These are phyloP conservation scores for Crepidodera aurea DNA, from an alignment of 2,888 invertebrate species.

Conservation along the genomic window DNA sequence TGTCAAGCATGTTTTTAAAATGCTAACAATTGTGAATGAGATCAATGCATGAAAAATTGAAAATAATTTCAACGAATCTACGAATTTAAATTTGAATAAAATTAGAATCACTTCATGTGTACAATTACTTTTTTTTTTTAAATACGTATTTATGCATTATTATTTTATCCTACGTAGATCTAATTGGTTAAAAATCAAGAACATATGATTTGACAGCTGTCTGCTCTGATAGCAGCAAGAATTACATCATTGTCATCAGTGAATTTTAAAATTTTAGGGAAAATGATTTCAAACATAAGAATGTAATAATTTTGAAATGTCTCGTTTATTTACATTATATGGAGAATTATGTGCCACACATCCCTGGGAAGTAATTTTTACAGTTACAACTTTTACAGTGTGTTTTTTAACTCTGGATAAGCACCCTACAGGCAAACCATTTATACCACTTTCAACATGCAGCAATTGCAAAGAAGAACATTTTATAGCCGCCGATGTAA, in stretches of 20 bases:
- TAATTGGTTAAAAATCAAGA: no score
- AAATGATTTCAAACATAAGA: background rate
- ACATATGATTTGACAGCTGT: no score
- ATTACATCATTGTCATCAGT: background rate
- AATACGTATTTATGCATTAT: no score
- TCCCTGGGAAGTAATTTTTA: constrained; percentile 94
- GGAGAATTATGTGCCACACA: constrained; percentile 90
- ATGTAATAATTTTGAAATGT: constrained; percentile 41
- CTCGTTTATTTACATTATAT: constrained; percentile 77
- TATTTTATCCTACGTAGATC: no score
- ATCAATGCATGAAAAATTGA: no score
- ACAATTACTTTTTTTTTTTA: no score
- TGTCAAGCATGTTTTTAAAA: no score
- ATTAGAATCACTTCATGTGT: no score
- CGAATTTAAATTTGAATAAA: no score
- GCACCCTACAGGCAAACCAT: constrained; percentile 53
- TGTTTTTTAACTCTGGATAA: constrained; percentile 79
- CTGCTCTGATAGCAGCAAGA: background rate
- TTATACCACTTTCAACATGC: constrained; percentile 43
- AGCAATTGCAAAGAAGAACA: constrained; percentile 65
- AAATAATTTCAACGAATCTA: no score
- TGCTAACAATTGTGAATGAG: no score
- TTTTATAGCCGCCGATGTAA: constrained; percentile 80
- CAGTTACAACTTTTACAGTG: constrained; percentile 79
- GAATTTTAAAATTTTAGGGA: background rate